These are phyloP conservation scores for Apodemus agrarius DNA, from an alignment of 2,797 vertebrate species.

Conservation along the genomic window DNA sequence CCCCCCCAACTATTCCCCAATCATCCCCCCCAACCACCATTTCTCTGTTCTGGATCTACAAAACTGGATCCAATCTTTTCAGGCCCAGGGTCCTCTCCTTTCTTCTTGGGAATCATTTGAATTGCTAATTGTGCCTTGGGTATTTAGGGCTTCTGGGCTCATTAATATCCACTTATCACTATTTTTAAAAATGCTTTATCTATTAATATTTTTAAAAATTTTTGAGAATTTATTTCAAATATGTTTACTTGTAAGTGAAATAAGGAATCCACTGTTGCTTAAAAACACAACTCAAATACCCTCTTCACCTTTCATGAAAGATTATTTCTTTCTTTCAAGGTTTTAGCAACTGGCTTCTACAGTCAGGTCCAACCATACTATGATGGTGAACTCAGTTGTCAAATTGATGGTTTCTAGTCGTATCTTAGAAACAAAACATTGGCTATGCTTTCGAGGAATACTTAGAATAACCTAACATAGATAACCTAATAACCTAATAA, in stretches of 20 bases:
- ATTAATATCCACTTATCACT: too few species aligned
- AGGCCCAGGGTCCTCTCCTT: too few species aligned
- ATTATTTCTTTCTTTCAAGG: neutral
- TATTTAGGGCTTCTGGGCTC: too few species aligned
- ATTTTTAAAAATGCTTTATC: neutral
- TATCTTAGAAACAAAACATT: neutral
- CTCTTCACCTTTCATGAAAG: neutral
- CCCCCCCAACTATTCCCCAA: too few species aligned
- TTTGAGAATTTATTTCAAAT: neutral
- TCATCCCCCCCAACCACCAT: too few species aligned
- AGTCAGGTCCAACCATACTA: neutral
- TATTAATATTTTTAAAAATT: conserved; percentile 22
- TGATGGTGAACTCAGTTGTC: neutral
- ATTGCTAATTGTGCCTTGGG: too few species aligned
- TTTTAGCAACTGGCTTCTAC: neutral
- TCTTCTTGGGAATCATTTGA: too few species aligned
- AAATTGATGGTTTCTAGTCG: neutral
- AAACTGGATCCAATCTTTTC: too few species aligned
- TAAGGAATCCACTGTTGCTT: neutral
- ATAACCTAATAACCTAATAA: too few species aligned
- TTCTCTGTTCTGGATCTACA: too few species aligned
- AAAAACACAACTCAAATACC: neutral
- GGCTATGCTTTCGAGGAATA: neutral
- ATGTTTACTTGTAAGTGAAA: neutral
- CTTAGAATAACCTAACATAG: neutral